Percentiles rank a stretch among this genome's conserved stretches.
Evolutionary conservation across 2,888 invertebrate genomes (phyloP).

Genomic region (Melanostoma mellinum): DNA sequence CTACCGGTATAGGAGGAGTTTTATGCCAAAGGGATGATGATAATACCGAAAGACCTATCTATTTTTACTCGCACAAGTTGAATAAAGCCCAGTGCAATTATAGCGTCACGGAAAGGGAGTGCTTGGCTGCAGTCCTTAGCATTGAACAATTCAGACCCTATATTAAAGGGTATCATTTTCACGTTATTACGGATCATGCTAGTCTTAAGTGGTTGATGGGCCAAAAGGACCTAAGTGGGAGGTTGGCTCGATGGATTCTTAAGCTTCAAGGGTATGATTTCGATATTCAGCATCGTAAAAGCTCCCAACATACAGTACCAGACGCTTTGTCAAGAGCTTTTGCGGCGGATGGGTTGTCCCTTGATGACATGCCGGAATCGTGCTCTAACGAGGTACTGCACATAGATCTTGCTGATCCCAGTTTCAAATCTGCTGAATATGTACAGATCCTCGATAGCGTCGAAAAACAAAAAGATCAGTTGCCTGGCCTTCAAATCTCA

Average conservation of each 20-base stretch:
- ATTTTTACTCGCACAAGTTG: too few relatives aligned
- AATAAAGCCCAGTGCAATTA: too few relatives aligned
- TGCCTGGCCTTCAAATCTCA: conserved; percentile 1
- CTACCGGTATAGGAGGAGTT: too few relatives aligned
- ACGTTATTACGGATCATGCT: conserved; percentile 71
- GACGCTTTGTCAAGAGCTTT: conserved; percentile 73
- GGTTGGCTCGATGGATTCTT: conserved; percentile 73
- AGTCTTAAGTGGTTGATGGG: conserved; percentile 74
- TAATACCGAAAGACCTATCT: too few relatives aligned
- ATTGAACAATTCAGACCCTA: conserved; percentile 24
- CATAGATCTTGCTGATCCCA: not conserved
- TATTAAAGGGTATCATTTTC: conserved; percentile 12
- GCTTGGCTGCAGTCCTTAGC: conserved; percentile 12
- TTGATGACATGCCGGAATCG: not conserved
- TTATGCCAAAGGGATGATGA: too few relatives aligned
- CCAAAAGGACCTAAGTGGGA: conserved; percentile 73
- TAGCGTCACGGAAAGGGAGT: conserved; percentile 36
- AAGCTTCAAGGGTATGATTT: conserved; percentile 71
- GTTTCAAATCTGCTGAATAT: not conserved
- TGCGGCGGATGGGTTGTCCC: not conserved
- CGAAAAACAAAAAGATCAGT: not conserved
- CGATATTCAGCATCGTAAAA: conserved; percentile 40
- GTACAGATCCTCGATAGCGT: not conserved
- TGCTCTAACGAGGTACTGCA: not conserved
- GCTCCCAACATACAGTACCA: conserved; percentile 72